These are phyloP conservation scores for Alces alces DNA, from an alignment of 2,113 vertebrate species.

Conservation along the genomic window DNA sequence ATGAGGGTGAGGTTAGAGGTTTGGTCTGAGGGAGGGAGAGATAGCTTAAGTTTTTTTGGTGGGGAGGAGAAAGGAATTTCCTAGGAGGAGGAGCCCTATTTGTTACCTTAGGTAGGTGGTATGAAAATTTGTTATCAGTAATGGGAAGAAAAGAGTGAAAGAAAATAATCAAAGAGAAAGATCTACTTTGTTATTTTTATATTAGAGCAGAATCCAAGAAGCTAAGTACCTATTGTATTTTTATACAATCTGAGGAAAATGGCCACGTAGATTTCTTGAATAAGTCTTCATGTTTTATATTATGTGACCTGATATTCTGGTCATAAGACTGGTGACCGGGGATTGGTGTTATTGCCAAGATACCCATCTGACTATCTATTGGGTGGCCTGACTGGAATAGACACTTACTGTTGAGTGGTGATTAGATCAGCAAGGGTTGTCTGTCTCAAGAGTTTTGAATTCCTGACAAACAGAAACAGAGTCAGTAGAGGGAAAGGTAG, in stretches of 20 bases:
- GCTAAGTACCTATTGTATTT: not conserved
- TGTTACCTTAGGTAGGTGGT: not conserved
- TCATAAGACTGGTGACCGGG: not conserved
- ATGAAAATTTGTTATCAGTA: not conserved
- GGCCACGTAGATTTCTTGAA: not conserved
- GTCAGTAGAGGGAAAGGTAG: not conserved
- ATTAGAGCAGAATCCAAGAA: not conserved
- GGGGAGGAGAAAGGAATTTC: not conserved
- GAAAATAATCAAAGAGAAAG: not conserved
- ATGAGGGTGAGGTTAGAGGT: not conserved
- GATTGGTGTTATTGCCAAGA: not conserved
- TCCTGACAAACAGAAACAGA: constrained; percentile 13
- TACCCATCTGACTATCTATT: not conserved
- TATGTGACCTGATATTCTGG: not conserved
- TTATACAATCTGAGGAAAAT: not conserved
- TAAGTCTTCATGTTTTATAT: constrained; percentile 15
- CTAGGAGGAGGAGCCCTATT: not conserved
- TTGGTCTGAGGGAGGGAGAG: not conserved
- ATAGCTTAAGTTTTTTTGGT: not conserved
- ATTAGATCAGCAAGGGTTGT: not conserved
- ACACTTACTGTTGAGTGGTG: not conserved
- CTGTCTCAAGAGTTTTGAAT: constrained; percentile 37
- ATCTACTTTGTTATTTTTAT: constrained; percentile 3
- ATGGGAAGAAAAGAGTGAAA: not conserved
- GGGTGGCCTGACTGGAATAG: not conserved